Evolutionary conservation across 1,140 invertebrate genomes (phyloP).

Genomic region (Heliconius congener): DNA sequence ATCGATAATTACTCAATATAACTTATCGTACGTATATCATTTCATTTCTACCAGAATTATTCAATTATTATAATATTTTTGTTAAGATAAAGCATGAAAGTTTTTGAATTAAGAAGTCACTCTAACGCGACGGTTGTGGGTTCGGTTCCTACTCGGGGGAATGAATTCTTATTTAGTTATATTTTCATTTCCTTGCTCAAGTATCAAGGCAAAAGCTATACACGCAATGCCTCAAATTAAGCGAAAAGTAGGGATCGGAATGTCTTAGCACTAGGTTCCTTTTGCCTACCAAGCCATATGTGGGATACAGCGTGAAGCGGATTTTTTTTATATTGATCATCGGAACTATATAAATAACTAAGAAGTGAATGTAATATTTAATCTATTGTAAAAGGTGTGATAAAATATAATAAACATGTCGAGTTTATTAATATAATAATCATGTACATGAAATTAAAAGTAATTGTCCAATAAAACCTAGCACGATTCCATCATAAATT

Average conservation of each 20-base stretch:
- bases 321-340: neutral
- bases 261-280: too few relatives aligned
- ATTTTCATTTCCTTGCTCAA: too few relatives aligned
- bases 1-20: neutral
- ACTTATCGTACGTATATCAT: too few relatives aligned
- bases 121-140: too few relatives aligned
- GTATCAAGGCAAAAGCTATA: too few relatives aligned
- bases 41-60: too few relatives aligned
- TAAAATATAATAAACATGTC: neutral
- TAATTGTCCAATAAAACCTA: constrained; percentile 14
- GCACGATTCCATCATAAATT: constrained; percentile 1
- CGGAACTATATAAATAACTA: neutral
- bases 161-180: too few relatives aligned
- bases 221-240: too few relatives aligned
- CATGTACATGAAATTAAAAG: neutral
- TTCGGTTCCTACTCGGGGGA: too few relatives aligned
- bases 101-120: too few relatives aligned
- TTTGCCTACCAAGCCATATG: neutral
- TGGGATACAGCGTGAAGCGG: neutral
- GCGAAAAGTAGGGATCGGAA: too few relatives aligned
- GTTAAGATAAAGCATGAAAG: too few relatives aligned
- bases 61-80: neutral
- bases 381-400: neutral
- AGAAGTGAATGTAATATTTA: neutral
- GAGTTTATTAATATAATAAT: neutral